Conservation (phyloP, 1,140 invertebrate species). For the Drosophila albomicans region DNA sequence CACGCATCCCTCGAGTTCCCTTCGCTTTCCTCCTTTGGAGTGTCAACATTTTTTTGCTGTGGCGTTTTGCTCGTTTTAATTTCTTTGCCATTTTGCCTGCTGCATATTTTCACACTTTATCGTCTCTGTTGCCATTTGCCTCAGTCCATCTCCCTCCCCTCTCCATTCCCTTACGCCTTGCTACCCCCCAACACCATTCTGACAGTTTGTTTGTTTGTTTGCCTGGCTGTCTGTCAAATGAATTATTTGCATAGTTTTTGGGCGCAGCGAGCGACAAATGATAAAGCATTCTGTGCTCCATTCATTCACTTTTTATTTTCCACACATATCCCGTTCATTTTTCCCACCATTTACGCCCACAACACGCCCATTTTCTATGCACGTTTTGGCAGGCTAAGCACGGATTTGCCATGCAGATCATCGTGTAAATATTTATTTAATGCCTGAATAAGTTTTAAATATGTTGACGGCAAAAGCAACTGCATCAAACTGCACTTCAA, state of each 20-base stretch:
- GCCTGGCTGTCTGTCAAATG: conserved; percentile 75
- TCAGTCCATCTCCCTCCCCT: neutral
- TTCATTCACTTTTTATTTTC: conserved; percentile 20
- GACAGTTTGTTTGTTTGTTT: conserved; percentile 48
- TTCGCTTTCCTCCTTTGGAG: neutral
- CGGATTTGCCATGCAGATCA: conserved; percentile 59
- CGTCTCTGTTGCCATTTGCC: conserved; percentile 34
- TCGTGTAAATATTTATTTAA: conserved; percentile 77
- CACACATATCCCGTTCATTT: conserved; percentile 12
- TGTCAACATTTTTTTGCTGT: conserved; percentile 30
- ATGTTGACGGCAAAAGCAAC: conserved; percentile 40
- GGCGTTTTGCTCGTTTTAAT: conserved; percentile 68
- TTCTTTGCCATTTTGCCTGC: conserved; percentile 68
- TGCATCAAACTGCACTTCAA: conserved; percentile 34
- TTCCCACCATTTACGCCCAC: conserved; percentile 11
- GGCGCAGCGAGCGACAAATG: conserved; percentile 56
- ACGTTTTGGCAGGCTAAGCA: conserved; percentile 63
- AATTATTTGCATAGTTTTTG: conserved; percentile 82
- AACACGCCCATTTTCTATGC: conserved; percentile 41
- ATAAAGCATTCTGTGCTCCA: conserved; percentile 38
- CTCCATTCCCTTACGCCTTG: neutral
- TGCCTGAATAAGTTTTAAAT: conserved; percentile 80
- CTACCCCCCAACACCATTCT: neutral
- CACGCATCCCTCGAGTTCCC: conserved; percentile 1
- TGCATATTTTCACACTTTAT: conserved; percentile 79